These are phyloP conservation scores for Rhopalosiphum maidis DNA, from an alignment of 1,140 invertebrate species.

Conservation along the genomic window DNA sequence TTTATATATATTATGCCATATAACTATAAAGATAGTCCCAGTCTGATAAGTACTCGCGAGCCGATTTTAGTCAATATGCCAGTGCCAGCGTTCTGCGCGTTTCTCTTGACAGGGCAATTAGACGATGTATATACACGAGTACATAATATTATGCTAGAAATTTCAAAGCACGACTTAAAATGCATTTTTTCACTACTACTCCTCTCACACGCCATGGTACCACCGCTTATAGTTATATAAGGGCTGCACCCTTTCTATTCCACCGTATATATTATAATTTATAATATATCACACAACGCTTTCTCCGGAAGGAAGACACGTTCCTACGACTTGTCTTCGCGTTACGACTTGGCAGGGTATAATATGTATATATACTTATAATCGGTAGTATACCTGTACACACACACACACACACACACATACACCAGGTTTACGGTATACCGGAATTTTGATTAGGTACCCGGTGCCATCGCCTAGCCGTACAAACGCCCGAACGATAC, in stretches of 20 bases:
- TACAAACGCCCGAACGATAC: conserved; percentile 31
- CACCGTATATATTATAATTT: not conserved
- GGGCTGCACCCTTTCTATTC: not conserved
- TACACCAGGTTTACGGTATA: not conserved
- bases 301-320: conserved; percentile 22
- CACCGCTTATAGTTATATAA: not conserved
- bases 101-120: conserved; percentile 41
- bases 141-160: not conserved
- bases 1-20: not conserved
- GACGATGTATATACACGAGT: not conserved
- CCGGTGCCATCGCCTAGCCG: conserved; percentile 38
- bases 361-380: not conserved
- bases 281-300: not conserved
- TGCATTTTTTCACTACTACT: not conserved
- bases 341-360: not conserved
- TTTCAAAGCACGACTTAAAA: not conserved
- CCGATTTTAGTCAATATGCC: not conserved
- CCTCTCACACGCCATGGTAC: no score
- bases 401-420: not conserved
- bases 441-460: conserved; percentile 29
- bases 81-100: not conserved
- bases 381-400: not conserved
- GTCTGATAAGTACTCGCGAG: not conserved
- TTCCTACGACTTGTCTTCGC: not conserved
- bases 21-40: not conserved